Percentiles rank a stretch among this genome's conserved stretches.
These are phyloP conservation scores for Didymodactylos carnosus DNA, from an alignment of 2,888 invertebrate species.

Conservation along the genomic window DNA sequence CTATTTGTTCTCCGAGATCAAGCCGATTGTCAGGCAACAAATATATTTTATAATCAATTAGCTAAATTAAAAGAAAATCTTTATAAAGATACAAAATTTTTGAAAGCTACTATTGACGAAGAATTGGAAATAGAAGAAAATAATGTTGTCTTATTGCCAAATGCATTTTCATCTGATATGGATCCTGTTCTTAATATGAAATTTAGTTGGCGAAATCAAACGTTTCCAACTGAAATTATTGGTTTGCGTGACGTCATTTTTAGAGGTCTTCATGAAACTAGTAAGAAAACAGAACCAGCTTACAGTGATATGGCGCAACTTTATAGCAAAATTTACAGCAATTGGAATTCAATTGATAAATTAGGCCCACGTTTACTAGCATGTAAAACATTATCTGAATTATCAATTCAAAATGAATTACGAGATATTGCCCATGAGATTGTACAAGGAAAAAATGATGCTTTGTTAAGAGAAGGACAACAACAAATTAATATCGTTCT, in stretches of 20 bases:
- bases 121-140: not conserved
- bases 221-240: not conserved
- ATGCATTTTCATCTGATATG: not conserved
- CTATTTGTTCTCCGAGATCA: conserved; percentile 4
- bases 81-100: not conserved
- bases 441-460: not conserved
- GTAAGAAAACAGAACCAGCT: not conserved
- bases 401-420: not conserved
- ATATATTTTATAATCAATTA: not conserved
- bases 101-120: not conserved
- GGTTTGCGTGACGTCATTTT: not conserved
- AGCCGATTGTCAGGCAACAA: not conserved
- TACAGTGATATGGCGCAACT: not conserved
- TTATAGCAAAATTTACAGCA: not conserved
- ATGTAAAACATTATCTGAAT: not conserved
- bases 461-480: not conserved
- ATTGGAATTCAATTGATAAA: not conserved
- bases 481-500: not conserved
- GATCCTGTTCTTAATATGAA: not conserved
- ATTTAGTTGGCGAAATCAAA: not conserved
- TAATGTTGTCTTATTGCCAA: not conserved
- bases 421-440: not conserved
- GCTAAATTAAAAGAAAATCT: not conserved
- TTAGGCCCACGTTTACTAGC: not conserved
- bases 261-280: not conserved